Percentiles rank a stretch among this genome's conserved stretches.
phyloP scores from a whole-genome alignment of 1,140 invertebrate species.

The Trachymyrmex septentrionalis region DNA sequence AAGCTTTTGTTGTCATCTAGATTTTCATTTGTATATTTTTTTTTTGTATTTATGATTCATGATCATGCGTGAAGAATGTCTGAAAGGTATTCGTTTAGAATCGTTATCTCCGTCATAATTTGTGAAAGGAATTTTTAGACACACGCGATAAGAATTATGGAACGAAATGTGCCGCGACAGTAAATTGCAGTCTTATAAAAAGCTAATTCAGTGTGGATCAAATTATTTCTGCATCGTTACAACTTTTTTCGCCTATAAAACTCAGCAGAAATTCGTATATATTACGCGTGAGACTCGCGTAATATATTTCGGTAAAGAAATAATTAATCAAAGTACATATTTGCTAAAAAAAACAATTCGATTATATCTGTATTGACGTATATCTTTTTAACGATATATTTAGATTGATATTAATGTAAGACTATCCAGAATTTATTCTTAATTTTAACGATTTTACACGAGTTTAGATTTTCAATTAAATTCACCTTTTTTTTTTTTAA shows the following conservation, averaged over 20 bases:
- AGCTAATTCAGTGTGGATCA: not conserved
- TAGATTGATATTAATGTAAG: not conserved
- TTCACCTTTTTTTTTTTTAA: not conserved
- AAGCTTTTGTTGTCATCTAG: not conserved
- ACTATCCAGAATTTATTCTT: not conserved
- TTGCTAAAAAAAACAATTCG: not conserved
- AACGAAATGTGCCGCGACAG: constrained; percentile 3
- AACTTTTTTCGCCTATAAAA: not conserved
- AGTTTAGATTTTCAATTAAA: not conserved
- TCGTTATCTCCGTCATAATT: constrained; percentile 10
- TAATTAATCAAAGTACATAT: not conserved
- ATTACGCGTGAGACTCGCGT: no score
- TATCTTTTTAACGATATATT: not conserved
- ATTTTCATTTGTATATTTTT: constrained; percentile 25
- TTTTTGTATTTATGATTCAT: constrained; percentile 7
- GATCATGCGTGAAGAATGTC: not conserved
- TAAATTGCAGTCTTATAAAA: not conserved
- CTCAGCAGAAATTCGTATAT: not conserved
- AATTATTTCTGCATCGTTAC: constrained; percentile 20
- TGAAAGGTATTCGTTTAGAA: not conserved
- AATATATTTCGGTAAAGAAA: not conserved
- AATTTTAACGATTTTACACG: no score
- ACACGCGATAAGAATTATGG: not conserved
- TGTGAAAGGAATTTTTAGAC: constrained; percentile 1
- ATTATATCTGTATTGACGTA: not conserved